Evolutionary conservation across 2,113 vertebrate genomes (phyloP).

Genomic region (Sander lucioperca): DNA sequence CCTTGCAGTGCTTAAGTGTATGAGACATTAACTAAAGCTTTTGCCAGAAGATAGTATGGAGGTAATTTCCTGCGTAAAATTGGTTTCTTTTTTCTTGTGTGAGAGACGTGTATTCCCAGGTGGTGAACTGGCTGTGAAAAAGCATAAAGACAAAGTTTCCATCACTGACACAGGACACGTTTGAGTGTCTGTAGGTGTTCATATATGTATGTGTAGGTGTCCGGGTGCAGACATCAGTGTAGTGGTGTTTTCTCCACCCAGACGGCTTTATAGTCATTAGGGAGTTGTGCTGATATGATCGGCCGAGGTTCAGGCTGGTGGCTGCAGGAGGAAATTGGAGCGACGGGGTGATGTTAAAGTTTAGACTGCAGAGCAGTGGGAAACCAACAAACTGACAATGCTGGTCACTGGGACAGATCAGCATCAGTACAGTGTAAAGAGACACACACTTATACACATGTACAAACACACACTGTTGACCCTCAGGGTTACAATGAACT

Average conservation of each 20-base stretch:
- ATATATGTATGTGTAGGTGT: neutral
- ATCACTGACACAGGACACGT: constrained; percentile 26
- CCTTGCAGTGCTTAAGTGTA: constrained; percentile 64
- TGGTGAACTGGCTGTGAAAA: constrained; percentile 14
- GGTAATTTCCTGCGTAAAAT: constrained; percentile 74
- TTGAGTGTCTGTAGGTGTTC: neutral
- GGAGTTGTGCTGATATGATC: constrained; percentile 53
- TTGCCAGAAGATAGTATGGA: constrained; percentile 66
- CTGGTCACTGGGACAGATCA: constrained; percentile 27
- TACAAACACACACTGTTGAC: constrained; percentile 16
- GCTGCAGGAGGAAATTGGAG: constrained; percentile 50
- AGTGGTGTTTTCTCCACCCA: constrained; percentile 10
- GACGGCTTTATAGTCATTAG: constrained; percentile 33
- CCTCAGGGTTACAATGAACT: constrained; percentile 36
- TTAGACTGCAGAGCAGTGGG: constrained; percentile 34
- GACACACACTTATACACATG: constrained; percentile 7
- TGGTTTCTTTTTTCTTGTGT: constrained; percentile 57
- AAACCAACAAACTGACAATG: constrained; percentile 28
- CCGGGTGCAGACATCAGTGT: neutral
- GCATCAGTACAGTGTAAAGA: constrained; percentile 38
- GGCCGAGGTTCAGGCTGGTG: constrained; percentile 31
- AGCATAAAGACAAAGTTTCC: constrained; percentile 34
- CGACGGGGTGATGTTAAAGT: constrained; percentile 32
- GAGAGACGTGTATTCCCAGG: constrained; percentile 45
- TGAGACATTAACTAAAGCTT: constrained; percentile 74